These are phyloP conservation scores for Poeciliopsis occidentalis DNA, from an alignment of 2,113 vertebrate species.

Conservation along the genomic window DNA sequence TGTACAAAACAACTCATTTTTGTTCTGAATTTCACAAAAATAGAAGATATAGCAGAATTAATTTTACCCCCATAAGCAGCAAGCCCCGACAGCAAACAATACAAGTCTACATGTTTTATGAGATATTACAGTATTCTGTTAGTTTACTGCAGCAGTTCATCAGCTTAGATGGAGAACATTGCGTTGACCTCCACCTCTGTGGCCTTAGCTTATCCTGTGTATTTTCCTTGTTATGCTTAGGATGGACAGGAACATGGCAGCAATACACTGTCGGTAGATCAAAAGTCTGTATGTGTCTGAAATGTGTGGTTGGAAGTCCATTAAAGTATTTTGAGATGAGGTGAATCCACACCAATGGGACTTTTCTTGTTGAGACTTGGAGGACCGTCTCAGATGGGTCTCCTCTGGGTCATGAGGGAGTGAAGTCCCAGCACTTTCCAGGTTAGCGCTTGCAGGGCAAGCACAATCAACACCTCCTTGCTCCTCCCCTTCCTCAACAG, in stretches of 20 bases:
- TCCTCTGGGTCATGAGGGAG: slow-evolving; percentile 33
- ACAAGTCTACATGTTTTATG: slow-evolving; percentile 66
- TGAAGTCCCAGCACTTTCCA: slow-evolving; percentile 33
- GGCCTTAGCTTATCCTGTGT: slow-evolving; percentile 48
- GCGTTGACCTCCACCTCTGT: slow-evolving; percentile 41
- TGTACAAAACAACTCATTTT: slow-evolving; percentile 64
- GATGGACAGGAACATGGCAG: slow-evolving; percentile 49
- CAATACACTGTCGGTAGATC: slow-evolving; percentile 39
- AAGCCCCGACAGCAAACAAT: slow-evolving; percentile 75
- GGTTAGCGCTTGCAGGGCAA: slow-evolving; percentile 69
- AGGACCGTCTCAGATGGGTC: slow-evolving; percentile 50
- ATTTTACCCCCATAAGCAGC: slow-evolving; percentile 68
- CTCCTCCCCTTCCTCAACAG: slow-evolving; percentile 8
- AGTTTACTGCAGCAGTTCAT: slow-evolving; percentile 45
- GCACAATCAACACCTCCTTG: slow-evolving; percentile 68
- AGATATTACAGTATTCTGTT: slow-evolving; percentile 59
- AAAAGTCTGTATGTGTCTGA: slow-evolving; percentile 40
- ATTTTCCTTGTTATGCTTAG: slow-evolving; percentile 55
- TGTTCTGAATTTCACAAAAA: slow-evolving; percentile 73
- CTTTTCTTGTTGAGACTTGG: slow-evolving; percentile 49
- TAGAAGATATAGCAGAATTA: slow-evolving; percentile 62
- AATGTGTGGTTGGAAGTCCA: slow-evolving; percentile 44
- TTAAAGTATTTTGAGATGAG: slow-evolving; percentile 33
- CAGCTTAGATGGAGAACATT: slow-evolving; percentile 43
- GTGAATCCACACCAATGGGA: slow-evolving; percentile 51